These are phyloP conservation scores for Drosophila ogumai DNA, from an alignment of 1,140 invertebrate species.

Conservation along the genomic window DNA sequence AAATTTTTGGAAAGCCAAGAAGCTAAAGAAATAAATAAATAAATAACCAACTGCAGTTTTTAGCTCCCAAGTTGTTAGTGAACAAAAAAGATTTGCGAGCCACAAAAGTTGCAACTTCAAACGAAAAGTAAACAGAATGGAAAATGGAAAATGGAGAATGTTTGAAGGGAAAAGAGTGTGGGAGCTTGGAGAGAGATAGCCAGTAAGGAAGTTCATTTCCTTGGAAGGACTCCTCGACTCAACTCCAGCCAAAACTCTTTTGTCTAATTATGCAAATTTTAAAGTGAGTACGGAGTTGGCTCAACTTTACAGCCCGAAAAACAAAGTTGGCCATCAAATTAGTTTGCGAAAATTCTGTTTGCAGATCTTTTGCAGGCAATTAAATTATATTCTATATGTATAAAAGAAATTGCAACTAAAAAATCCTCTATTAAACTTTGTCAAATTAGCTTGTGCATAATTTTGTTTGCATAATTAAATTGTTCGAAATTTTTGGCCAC, in stretches of 20 bases:
- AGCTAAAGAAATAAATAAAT: conserved; percentile 29
- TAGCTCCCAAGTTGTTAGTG: not conserved
- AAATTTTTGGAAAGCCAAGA: conserved; percentile 23
- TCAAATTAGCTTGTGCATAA: conserved; percentile 20
- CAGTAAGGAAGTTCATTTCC: conserved; percentile 48
- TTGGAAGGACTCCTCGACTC: conserved; percentile 18
- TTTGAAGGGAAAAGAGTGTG: conserved; percentile 3
- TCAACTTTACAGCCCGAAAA: conserved; percentile 13
- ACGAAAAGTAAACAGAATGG: conserved; percentile 46
- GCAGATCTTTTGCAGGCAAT: conserved; percentile 43
- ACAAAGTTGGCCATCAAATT: conserved; percentile 54
- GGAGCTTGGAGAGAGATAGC: not conserved
- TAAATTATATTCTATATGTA: conserved; percentile 17
- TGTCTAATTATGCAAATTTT: conserved; percentile 76
- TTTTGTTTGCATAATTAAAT: conserved; percentile 31
- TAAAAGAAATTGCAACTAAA: conserved; percentile 11
- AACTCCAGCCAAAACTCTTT: conserved; percentile 45
- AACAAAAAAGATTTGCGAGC: conserved; percentile 43
- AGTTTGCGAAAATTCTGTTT: conserved; percentile 36
- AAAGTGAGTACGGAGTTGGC: conserved; percentile 10
- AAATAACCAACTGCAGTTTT: conserved; percentile 15
- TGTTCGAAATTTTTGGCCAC: conserved; percentile 7
- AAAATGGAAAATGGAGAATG: conserved; percentile 24
- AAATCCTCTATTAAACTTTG: conserved; percentile 22
- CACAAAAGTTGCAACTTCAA: conserved; percentile 55